Evolutionary conservation across 2,113 vertebrate genomes (phyloP).

Genomic region (Mesembrinibis cayennensis): DNA sequence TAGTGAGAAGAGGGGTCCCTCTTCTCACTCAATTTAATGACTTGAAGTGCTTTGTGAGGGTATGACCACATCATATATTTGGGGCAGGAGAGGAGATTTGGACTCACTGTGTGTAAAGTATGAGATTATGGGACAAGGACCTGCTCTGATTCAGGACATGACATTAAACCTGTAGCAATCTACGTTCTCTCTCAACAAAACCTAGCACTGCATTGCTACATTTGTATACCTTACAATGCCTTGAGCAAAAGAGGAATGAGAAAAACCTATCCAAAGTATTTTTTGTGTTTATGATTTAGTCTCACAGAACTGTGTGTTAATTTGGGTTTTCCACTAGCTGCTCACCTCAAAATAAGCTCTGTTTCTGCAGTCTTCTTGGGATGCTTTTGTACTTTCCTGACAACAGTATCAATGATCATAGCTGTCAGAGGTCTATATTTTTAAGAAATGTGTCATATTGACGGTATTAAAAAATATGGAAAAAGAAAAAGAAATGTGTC

Average conservation of each 20-base stretch:
- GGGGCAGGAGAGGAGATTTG: background rate
- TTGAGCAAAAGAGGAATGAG: background rate
- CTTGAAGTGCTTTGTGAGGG: background rate
- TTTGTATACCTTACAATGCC: background rate
- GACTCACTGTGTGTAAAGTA: background rate
- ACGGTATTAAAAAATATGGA: background rate
- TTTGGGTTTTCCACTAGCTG: background rate
- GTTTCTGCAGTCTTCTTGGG: background rate
- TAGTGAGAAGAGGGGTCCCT: background rate
- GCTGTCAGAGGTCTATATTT: background rate
- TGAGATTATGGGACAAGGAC: background rate
- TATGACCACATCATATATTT: background rate
- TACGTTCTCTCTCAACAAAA: background rate
- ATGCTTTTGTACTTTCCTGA: background rate
- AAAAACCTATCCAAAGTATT: background rate
- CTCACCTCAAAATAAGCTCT: background rate
- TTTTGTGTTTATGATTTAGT: background rate
- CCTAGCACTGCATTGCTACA: background rate
- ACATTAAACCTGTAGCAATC: background rate
- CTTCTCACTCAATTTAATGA: background rate
- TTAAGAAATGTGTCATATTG: background rate
- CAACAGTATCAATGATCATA: background rate
- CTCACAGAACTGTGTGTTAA: background rate
- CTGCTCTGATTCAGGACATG: background rate
- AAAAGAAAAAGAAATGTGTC: rapidly evolving